Conservation (phyloP, 2,113 vertebrate species). For the Protomyctophum bolini region DNA sequence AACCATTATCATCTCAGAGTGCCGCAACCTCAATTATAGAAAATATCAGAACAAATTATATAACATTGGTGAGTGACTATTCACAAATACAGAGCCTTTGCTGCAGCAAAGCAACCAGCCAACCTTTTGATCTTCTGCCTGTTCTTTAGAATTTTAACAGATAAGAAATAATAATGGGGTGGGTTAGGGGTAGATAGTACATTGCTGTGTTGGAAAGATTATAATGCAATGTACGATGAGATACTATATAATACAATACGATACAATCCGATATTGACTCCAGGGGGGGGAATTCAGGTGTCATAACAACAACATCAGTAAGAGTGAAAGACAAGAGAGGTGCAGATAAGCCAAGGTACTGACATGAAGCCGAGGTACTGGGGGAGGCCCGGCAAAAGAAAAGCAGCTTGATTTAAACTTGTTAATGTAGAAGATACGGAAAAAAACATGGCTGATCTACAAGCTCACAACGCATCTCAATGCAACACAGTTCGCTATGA, state of each 20-base stretch:
- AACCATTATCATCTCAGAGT: slow-evolving; percentile 28
- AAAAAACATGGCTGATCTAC: no score
- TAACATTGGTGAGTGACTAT: slow-evolving; percentile 35
- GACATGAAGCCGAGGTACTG: no score
- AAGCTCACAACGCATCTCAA: no score
- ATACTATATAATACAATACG: no score
- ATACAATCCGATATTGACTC: no score
- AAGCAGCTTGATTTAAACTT: slow-evolving; percentile 5
- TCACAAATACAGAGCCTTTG: slow-evolving; percentile 34
- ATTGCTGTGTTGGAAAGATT: slow-evolving; percentile 40
- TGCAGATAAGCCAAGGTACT: no score
- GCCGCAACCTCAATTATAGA: slow-evolving; percentile 43
- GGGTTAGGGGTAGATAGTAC: slow-evolving; percentile 40
- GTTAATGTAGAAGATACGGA: not conserved
- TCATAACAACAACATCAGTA: no score
- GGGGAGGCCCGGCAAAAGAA: no score
- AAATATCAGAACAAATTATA: slow-evolving; percentile 36
- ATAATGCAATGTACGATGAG: not conserved
- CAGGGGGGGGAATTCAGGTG: no score
- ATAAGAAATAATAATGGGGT: slow-evolving; percentile 19
- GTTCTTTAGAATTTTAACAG: slow-evolving; percentile 32
- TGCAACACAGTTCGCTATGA: no score
- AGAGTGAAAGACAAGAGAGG: no score
- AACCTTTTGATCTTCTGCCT: slow-evolving; percentile 14
- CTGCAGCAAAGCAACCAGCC: slow-evolving; percentile 18